Evolutionary conservation across 2,888 invertebrate species (phyloP), one percentile per base, ranked within the genome.

Genomic region (Strigamia maritima): DNA sequence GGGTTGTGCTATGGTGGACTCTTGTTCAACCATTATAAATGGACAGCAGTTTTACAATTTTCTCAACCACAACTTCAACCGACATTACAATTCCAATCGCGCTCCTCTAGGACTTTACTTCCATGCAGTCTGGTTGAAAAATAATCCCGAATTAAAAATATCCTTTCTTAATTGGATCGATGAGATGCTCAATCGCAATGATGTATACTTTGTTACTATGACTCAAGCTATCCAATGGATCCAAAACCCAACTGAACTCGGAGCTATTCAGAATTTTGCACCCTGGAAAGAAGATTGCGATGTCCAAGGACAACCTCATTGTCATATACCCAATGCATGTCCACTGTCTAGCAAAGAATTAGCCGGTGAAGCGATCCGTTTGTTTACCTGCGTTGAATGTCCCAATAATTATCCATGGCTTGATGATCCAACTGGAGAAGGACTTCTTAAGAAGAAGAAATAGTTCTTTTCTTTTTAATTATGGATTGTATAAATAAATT

Each of bases 221-320:
- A 95, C 95, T n/a, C 94, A 94, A 86, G 95, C 95, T 7, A 94
- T 96, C 84, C 94, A 95, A 87, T 96, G 95, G 95, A 96, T 96
- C 94, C 95, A 96, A 87, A 94, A 93, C 84, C 96, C 96, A 79
- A 94, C 94, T 35, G 95, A 95, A 86, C 86, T 95, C 82, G 91
- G 93, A 74, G 91, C 92, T 49, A 90, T 96, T 77, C 90, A 94
- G 83, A 95, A 96, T 85, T 96, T 96, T 91, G 92, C 93, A 83
- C 94, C 95, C 86, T 96, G 96, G 96, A 96, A 96, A 87, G 95
- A 95, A 84, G 94, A 94, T 86, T 96, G 96, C 87, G 95, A 95
- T 85, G 93, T 96, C 81, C 95, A 95, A 87, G 95, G 95, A 79
- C 94, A 95, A 86, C 94, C 96, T 79, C 94, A 91, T 89, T 96